These are phyloP conservation scores for Palythoa grandiflora DNA, from an alignment of 92 coral and sea anemone species.

Conservation along the genomic window DNA sequence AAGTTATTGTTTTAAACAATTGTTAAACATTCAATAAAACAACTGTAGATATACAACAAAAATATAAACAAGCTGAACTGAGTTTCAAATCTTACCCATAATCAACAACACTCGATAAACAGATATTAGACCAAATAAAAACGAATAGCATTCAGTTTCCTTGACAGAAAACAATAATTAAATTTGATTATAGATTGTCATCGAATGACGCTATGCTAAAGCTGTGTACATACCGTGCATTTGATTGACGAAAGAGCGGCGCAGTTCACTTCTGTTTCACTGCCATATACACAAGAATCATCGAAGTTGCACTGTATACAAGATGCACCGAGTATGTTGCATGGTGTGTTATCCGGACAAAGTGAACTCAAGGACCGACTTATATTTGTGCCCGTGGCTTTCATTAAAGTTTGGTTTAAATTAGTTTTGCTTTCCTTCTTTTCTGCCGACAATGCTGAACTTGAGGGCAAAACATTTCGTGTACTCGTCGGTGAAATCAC, in stretches of 20 bases:
- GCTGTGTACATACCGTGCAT: slow-evolving; percentile 72
- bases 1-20: too few relatives aligned
- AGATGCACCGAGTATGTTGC: slow-evolving; percentile 77
- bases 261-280: slow-evolving; percentile 75
- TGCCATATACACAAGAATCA: slow-evolving; percentile 85
- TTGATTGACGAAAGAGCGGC: slow-evolving; percentile 51
- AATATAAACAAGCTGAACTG: too few relatives aligned
- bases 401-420: slow-evolving; percentile 9
- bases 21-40: background rate
- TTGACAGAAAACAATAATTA: background rate
- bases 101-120: background rate
- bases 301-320: slow-evolving; percentile 69
- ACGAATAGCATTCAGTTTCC: too few relatives aligned
- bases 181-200: background rate
- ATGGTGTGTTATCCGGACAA: slow-evolving; percentile 72
- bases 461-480: slow-evolving; percentile 24
- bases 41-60: too few relatives aligned
- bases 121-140: too few relatives aligned
- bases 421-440: background rate
- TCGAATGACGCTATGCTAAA: background rate
- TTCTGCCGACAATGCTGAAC: background rate
- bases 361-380: background rate
- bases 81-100: too few relatives aligned
- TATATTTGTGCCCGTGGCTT: background rate
- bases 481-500: slow-evolving; percentile 31